These are phyloP conservation scores for Brenthis ino DNA, from an alignment of 2,888 invertebrate species.

Conservation along the genomic window DNA sequence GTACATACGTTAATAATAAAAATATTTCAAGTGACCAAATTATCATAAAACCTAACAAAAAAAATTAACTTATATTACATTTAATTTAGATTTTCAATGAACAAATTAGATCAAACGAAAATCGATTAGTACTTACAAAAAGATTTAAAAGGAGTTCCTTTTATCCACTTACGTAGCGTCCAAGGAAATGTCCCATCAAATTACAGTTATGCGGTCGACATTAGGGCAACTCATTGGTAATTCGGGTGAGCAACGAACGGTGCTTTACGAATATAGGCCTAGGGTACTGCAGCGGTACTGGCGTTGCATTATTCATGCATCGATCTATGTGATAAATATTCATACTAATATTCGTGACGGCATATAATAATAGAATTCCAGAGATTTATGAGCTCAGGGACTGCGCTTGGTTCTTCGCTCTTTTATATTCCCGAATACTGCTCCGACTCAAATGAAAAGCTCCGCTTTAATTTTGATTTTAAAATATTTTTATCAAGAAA, in stretches of 20 bases:
- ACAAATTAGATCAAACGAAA: neutral
- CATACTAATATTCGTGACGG: conserved; percentile 37
- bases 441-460: too few relatives aligned
- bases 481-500: too few relatives aligned
- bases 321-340: conserved; percentile 38
- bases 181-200: conserved; percentile 34
- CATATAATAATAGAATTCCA: conserved; percentile 34
- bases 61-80: too few relatives aligned
- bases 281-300: conserved; percentile 26
- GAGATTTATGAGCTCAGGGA: conserved; percentile 29
- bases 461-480: neutral
- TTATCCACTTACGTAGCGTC: conserved; percentile 26
- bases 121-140: conserved; percentile 22
- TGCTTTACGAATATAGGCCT: conserved; percentile 40
- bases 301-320: conserved; percentile 37
- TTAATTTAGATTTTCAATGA: neutral
- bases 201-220: conserved; percentile 36
- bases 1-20: too few relatives aligned
- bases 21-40: too few relatives aligned
- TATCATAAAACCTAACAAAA: too few relatives aligned
- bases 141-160: conserved; percentile 33
- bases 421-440: neutral
- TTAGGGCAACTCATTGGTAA: conserved; percentile 39
- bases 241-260: conserved; percentile 46
- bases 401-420: conserved; percentile 13